Evolutionary conservation across 2,888 invertebrate genomes (phyloP).

Genomic region (Oligia strigilis): DNA sequence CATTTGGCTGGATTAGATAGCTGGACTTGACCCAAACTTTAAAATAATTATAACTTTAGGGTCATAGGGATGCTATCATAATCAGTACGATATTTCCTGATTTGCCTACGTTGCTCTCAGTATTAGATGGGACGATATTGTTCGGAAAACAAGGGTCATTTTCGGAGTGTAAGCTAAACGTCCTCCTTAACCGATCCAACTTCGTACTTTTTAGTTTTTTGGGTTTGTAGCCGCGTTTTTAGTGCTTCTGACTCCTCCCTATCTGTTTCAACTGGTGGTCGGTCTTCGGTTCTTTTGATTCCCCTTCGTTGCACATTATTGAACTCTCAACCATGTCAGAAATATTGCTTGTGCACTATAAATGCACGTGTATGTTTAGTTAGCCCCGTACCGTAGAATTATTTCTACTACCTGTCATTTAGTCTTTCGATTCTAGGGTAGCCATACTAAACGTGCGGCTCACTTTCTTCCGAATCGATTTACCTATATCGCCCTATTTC

Average conservation of each 20-base stretch:
- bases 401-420: not conserved
- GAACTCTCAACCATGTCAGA: not conserved
- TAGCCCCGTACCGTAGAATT: not conserved
- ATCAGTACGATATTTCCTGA: not conserved
- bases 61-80: too few relatives aligned
- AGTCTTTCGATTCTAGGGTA: not conserved
- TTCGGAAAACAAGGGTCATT: not conserved
- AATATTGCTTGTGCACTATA: not conserved
- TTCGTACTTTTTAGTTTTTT: not conserved
- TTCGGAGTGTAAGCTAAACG: not conserved
- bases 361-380: not conserved
- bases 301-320: not conserved
- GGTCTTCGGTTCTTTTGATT: not conserved
- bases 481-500: not conserved
- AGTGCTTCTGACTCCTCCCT: not conserved
- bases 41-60: not conserved
- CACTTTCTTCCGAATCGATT: conserved; percentile 1
- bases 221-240: not conserved
- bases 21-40: not conserved
- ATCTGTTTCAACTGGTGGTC: too few relatives aligned
- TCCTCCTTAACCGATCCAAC: not conserved
- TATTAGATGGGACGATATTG: not conserved
- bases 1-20: too few relatives aligned
- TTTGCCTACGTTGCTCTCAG: not conserved
- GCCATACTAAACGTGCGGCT: not conserved